Conservation (phyloP, 2,113 vertebrate genomes). For the Lophius piscatorius region DNA sequence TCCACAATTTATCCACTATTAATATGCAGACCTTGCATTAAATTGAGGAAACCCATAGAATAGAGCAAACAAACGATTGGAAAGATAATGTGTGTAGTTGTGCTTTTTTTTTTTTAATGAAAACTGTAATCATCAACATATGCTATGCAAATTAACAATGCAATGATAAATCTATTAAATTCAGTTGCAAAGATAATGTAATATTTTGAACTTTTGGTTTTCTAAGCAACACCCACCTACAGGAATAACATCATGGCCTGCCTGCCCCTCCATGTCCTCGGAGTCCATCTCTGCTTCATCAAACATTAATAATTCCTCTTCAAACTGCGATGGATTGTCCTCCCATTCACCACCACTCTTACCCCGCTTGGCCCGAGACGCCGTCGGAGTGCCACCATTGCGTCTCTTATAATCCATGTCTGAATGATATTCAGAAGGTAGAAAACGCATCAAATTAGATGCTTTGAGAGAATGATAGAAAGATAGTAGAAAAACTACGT, state of each 20-base stretch:
- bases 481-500: neutral
- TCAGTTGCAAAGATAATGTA: neutral
- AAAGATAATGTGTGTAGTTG: neutral
- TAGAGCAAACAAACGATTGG: neutral
- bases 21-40: too few species aligned
- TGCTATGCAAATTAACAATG: neutral
- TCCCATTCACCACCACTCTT: conserved; percentile 80
- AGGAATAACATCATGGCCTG: conserved; percentile 79
- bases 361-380: conserved; percentile 77
- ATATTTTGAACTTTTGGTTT: neutral
- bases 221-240: conserved; percentile 74
- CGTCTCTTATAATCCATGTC: conserved; percentile 80
- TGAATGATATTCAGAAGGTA: conserved; percentile 3
- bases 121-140: neutral
- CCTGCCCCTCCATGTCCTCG: conserved; percentile 82
- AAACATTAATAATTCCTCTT: conserved; percentile 86
- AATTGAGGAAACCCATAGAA: neutral
- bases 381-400: conserved; percentile 45
- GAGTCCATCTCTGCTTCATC: conserved; percentile 85
- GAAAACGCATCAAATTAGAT: neutral
- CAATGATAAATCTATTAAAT: too few species aligned
- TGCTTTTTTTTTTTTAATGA: neutral
- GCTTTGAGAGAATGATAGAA: neutral
- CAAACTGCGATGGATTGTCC: conserved; percentile 84
- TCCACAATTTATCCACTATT: too few species aligned